A percentile compares a stretch with the other conserved stretches of the same genome.
Evolutionary conservation across 2,888 invertebrate species (phyloP).

Genomic region (Sinodicranocentrus sp.): DNA sequence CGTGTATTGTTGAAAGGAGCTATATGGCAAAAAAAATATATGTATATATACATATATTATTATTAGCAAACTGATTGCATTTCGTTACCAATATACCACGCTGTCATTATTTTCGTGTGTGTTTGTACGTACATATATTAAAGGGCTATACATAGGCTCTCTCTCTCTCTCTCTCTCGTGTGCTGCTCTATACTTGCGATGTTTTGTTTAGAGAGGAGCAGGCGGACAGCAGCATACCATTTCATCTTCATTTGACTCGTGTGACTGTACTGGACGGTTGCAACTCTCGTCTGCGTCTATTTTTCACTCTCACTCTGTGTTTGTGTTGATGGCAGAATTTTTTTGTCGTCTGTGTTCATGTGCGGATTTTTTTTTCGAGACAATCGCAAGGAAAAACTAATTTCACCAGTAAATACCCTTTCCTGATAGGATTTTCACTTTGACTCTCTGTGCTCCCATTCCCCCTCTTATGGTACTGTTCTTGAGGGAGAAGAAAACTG

Average conservation of each 20-base stretch:
- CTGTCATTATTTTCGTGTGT: not conserved
- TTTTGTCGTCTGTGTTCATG: constrained; percentile 16
- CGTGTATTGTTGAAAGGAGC: not conserved
- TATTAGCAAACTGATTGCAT: constrained; percentile 24
- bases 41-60: not conserved
- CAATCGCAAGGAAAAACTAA: constrained; percentile 36
- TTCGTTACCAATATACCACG: constrained; percentile 22
- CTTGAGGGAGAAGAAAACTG: not conserved
- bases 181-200: not conserved
- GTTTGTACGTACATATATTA: not conserved
- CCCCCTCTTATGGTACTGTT: too few species aligned
- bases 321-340: constrained; percentile 26
- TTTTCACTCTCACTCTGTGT: constrained; percentile 23
- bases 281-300: constrained; percentile 47
- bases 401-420: constrained; percentile 43
- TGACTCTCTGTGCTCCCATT: not conserved
- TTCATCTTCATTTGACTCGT: constrained; percentile 66
- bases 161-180: constrained; percentile 18
- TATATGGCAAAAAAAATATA: constrained; percentile 19
- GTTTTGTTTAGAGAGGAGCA: constrained; percentile 5
- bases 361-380: not conserved
- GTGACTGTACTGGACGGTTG: constrained; percentile 64
- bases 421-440: not conserved
- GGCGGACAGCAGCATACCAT: constrained; percentile 45
- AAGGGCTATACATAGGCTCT: not conserved